These are phyloP conservation scores for Zaprionus ornatus DNA, from an alignment of 1,140 invertebrate species.

Conservation along the genomic window DNA sequence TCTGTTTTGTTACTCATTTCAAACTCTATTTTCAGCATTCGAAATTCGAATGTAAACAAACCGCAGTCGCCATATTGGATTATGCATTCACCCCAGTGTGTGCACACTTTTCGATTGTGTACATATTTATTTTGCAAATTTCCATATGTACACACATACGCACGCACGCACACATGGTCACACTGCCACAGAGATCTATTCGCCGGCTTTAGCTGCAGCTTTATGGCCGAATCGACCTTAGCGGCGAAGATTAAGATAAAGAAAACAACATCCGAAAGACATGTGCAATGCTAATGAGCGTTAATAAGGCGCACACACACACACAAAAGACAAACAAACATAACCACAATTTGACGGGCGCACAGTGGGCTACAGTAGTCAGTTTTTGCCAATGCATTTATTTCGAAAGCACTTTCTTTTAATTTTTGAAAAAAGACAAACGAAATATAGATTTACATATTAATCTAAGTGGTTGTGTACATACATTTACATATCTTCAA, in stretches of 20 bases:
- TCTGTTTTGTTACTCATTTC: conserved; percentile 12
- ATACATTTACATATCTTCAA: neutral
- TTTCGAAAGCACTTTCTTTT: neutral
- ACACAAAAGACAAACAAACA: neutral
- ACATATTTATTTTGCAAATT: conserved; percentile 32
- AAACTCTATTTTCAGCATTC: conserved; percentile 37
- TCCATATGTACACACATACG: conserved; percentile 21
- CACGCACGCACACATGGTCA: neutral
- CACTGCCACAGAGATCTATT: neutral
- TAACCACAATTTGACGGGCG: neutral
- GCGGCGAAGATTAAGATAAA: conserved; percentile 36
- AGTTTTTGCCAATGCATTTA: neutral
- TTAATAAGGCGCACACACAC: conserved; percentile 27
- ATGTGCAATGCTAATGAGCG: conserved; percentile 39
- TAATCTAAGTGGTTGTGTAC: neutral
- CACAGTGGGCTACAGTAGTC: neutral
- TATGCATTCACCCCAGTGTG: conserved; percentile 30
- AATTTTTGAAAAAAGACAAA: neutral
- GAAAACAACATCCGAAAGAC: conserved; percentile 30
- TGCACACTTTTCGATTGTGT: conserved; percentile 16
- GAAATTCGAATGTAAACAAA: conserved; percentile 41
- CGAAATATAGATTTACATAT: neutral
- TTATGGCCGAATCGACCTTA: conserved; percentile 36
- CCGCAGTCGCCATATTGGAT: conserved; percentile 30
- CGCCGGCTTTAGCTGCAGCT: conserved; percentile 24